Base-by-base conservation (phyloP, 2,888 invertebrate genomes). In the Andrena bicolor region DNA sequence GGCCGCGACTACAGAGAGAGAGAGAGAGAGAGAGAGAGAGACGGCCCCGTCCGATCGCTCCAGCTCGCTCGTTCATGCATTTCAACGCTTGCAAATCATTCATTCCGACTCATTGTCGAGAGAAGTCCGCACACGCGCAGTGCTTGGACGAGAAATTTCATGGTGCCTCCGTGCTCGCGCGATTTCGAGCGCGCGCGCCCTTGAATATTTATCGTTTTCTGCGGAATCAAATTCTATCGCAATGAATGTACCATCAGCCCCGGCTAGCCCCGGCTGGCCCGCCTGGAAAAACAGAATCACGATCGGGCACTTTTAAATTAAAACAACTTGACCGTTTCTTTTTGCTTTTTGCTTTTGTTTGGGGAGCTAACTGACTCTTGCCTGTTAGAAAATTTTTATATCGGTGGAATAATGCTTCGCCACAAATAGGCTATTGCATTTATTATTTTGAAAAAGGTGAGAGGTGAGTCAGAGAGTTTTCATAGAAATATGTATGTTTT, bases 81-180 rank as follows among this genome's bases (percentile, higher is more conserved):
- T 89, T 90, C 90, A 91, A 83, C 89, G 88, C 87, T 90, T 87
- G 88, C 88, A 88, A 88, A 88, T 88, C 89, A 86, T 90, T 86
- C 89, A 89, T 87, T 91, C 88, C 82, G 85, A 86, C 88, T 88
- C 89, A 90, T 90, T 86, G 86, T 84, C 85, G 86, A 80, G 83
- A 85, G 83, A 85, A 87, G 85, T 85, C 79, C 89, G 80, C 80
- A 76, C 68, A 28, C 32, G n/a, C 61, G 41, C 71, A 3, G 41
- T 20, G 20, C 26, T 30, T 30, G 28, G n/a, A 35, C 51, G 32
- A 32, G 30, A 56, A 56, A 56, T 56, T 23, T 26, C 56, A 26
- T 26, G 56, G 7, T 53, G 32, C 49, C 30, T n/a, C 20, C 56
- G 26, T 41, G 68, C 23, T 8, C 51, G 20, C 56, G 23, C 56